Base-by-base conservation (phyloP, 2,888 invertebrate genomes). In the Deilephila porcellus region DNA sequence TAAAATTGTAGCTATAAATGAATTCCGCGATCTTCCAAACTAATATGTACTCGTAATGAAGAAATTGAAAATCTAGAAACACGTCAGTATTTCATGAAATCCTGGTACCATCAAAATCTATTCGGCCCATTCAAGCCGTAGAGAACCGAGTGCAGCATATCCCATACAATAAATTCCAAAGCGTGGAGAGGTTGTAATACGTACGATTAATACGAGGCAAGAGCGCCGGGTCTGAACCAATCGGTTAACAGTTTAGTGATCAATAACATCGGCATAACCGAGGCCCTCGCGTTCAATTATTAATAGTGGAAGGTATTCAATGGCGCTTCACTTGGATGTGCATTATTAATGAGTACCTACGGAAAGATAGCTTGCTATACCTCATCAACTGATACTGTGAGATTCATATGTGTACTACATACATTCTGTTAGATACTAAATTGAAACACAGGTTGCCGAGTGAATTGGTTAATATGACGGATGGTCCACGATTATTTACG, bases 231-330 rank as follows among this genome's bases (percentile, higher is more conserved):
- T 64, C 63, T 8, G 59, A 76, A 76, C 71, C 29, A 53, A 76
- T 76, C 71, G 0, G 60, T 29, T 72, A 64, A 80, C 60, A 76
- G 52, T 1, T 62, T 63, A 67, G 73, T 77, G 79, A 84, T 85
- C 83, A 80, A 85, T 85, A 83, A 70, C 74, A 73, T 75, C 73
- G 74, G 77, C 76, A 80, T 80, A 82, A 81, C 79, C 79, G 76
- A 76, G 71, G 76, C 79, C 73, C 79, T 74, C 76, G 82, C 81
- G 79, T 80, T 85, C 80, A 83, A 86, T 83, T 83, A 87, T 85
- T 82, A 78, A 85, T 77, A 74, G 75, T 77, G 80, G 77, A 79
- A 78, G 78, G 78, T 80, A 82, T 83, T 82, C 81, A 81, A 75
- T 81, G 77, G 75, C 60, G 72, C 78, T 79, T 76, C 77, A 79